Conservation (phyloP, 1,140 invertebrate species). For the Panagrolaimus sp. region DNA sequence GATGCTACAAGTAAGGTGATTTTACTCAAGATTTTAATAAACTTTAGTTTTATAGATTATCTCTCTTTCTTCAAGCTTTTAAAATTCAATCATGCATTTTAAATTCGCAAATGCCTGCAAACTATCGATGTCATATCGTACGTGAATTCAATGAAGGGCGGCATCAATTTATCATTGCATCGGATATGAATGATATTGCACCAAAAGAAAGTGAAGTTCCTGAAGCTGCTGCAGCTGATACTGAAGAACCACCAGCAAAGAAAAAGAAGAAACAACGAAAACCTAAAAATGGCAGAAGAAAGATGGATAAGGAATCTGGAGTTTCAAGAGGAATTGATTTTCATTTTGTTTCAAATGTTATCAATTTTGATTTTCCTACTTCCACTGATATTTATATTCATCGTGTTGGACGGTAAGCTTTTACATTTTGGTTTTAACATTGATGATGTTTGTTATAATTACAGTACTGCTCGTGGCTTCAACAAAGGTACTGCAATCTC, state of each 20-base stretch:
- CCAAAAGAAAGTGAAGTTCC: constrained; percentile 29
- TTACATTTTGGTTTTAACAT: not conserved
- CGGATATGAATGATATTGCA: constrained; percentile 71
- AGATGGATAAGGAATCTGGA: constrained; percentile 85
- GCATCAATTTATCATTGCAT: constrained; percentile 93
- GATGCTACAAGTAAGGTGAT: constrained; percentile 73
- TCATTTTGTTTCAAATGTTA: constrained; percentile 89
- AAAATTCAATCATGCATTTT: constrained; percentile 83
- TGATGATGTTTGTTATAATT: constrained; percentile 46
- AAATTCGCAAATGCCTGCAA: constrained; percentile 89
- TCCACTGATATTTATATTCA: constrained; percentile 84
- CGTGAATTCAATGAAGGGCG: constrained; percentile 88
- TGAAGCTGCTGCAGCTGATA: constrained; percentile 18
- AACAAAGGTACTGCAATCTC: constrained; percentile 89
- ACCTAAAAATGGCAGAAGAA: constrained; percentile 74
- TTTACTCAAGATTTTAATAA: not conserved
- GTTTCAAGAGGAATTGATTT: constrained; percentile 94
- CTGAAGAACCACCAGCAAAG: constrained; percentile 29
- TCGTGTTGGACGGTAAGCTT: constrained; percentile 73
- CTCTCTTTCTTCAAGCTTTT: constrained; percentile 93
- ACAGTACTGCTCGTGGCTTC: constrained; percentile 77
- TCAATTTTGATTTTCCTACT: constrained; percentile 94
- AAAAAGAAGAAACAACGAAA: constrained; percentile 65
- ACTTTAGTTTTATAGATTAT: constrained; percentile 68
- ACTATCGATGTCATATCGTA: constrained; percentile 79